phyloP scores from a whole-genome alignment of 1,140 invertebrate species.

The Bombus polaris region DNA sequence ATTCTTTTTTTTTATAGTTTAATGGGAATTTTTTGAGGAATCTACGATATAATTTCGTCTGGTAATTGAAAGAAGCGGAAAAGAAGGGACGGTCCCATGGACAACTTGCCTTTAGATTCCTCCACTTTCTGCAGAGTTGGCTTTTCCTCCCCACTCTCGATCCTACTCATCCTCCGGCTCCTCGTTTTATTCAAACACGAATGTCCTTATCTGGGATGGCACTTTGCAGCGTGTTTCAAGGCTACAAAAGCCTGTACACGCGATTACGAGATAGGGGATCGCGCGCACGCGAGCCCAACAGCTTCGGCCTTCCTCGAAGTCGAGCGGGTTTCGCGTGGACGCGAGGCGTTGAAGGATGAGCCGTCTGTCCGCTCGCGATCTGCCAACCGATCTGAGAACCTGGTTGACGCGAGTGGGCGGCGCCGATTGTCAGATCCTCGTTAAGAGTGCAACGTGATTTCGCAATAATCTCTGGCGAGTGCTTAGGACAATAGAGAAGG shows the following conservation, averaged over 20 bases:
- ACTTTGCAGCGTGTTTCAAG: constrained; percentile 72
- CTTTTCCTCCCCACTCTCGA: not conserved
- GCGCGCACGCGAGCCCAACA: constrained; percentile 73
- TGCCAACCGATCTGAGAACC: not conserved
- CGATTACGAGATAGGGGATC: constrained; percentile 79
- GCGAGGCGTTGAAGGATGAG: constrained; percentile 21
- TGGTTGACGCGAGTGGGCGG: constrained; percentile 7
- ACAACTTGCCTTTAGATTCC: not conserved
- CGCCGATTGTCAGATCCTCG: constrained; percentile 6
- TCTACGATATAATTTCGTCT: too few species aligned
- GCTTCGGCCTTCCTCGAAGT: not conserved
- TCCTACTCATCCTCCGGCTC: constrained; percentile 40
- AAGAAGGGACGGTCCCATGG: too few species aligned
- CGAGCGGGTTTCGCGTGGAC: not conserved
- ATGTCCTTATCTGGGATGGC: constrained; percentile 75
- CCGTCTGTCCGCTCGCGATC: not conserved
- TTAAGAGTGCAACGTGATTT: constrained; percentile 13
- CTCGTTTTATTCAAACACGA: constrained; percentile 73
- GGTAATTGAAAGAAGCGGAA: too few species aligned
- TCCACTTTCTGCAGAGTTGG: not conserved
- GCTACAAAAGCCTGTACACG: constrained; percentile 76
- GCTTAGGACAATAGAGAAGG: not conserved
- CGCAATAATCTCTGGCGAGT: not conserved
- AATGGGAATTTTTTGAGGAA: too few species aligned
- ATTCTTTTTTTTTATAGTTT: too few species aligned